Evolutionary conservation across 1,140 invertebrate species (phyloP).

Genomic region (Papilio machaon): DNA sequence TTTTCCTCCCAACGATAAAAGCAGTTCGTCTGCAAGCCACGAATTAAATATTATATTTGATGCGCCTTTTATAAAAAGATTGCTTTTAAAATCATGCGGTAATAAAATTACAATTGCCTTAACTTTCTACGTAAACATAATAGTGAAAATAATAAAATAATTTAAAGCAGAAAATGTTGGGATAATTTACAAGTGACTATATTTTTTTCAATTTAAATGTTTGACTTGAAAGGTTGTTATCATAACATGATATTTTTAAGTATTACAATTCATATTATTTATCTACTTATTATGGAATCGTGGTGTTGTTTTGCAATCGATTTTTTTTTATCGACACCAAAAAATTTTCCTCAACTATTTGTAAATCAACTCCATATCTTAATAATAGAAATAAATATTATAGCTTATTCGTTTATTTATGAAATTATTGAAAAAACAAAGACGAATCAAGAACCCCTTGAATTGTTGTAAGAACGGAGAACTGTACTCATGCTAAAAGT

Average conservation of each 20-base stretch:
- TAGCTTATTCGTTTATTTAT: too few species aligned
- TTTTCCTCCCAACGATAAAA: constrained; percentile 51
- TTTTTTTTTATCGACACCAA: background rate
- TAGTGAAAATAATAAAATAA: background rate
- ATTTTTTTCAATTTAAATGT: too few species aligned
- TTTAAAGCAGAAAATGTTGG: background rate
- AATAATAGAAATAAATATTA: too few species aligned
- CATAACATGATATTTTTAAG: background rate
- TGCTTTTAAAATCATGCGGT: too few species aligned
- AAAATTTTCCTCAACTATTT: constrained; percentile 26
- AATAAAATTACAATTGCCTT: too few species aligned
- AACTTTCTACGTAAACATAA: background rate
- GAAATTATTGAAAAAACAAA: too few species aligned
- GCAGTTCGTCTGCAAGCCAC: constrained; percentile 15
- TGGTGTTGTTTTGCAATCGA: constrained; percentile 24
- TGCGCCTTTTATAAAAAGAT: constrained; percentile 18
- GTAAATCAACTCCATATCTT: background rate
- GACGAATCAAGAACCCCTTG: too few species aligned
- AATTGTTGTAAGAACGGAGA: too few species aligned
- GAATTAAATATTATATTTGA: constrained; percentile 32
- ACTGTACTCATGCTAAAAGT: too few species aligned
- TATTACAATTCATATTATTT: constrained; percentile 4
- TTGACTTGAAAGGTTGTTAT: background rate
- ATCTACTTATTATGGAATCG: constrained; percentile 21
- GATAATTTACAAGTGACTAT: too few species aligned